Evolutionary conservation across 2,797 vertebrate species (phyloP).

Genomic region (Phrynocephalus forsythii): DNA sequence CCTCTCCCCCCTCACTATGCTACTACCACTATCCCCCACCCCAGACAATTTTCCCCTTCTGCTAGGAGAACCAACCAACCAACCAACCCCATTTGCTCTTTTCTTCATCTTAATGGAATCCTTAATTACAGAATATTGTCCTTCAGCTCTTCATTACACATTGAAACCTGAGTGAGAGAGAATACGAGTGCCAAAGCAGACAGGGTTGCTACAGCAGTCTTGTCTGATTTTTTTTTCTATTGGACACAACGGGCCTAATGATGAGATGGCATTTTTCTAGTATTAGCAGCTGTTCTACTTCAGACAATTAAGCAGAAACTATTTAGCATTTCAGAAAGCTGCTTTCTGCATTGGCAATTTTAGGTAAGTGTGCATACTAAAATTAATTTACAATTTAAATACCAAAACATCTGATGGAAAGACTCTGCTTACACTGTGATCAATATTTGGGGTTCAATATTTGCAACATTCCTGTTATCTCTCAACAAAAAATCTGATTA

Average conservation of each 20-base stretch:
- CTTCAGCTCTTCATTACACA: slow-evolving; percentile 91
- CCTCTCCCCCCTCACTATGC: slow-evolving; percentile 79
- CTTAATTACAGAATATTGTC: slow-evolving; percentile 99
- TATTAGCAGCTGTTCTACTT: slow-evolving; percentile 87
- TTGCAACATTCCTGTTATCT: slow-evolving; percentile 50
- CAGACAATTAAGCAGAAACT: slow-evolving; percentile 79
- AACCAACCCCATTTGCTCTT: slow-evolving; percentile 95
- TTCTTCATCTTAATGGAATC: slow-evolving; percentile 99
- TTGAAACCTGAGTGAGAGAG: slow-evolving; percentile 77
- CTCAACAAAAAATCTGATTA: not conserved
- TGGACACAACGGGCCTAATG: slow-evolving; percentile 74
- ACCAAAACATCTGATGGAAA: slow-evolving; percentile 66
- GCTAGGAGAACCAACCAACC: slow-evolving; percentile 87
- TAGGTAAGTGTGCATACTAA: slow-evolving; percentile 72
- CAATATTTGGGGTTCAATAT: slow-evolving; percentile 29
- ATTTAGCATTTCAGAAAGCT: slow-evolving; percentile 74
- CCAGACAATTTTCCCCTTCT: slow-evolving; percentile 82
- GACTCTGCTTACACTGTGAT: slow-evolving; percentile 57
- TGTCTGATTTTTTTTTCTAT: slow-evolving; percentile 70
- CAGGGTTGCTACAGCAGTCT: slow-evolving; percentile 83
- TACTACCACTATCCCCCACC: slow-evolving; percentile 79
- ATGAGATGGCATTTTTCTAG: slow-evolving; percentile 86
- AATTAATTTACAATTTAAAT: slow-evolving; percentile 74
- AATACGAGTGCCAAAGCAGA: slow-evolving; percentile 74
- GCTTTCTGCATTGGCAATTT: slow-evolving; percentile 71